Base-by-base conservation (phyloP, 1,140 invertebrate species). In the Leptopilina boulardi region DNA sequence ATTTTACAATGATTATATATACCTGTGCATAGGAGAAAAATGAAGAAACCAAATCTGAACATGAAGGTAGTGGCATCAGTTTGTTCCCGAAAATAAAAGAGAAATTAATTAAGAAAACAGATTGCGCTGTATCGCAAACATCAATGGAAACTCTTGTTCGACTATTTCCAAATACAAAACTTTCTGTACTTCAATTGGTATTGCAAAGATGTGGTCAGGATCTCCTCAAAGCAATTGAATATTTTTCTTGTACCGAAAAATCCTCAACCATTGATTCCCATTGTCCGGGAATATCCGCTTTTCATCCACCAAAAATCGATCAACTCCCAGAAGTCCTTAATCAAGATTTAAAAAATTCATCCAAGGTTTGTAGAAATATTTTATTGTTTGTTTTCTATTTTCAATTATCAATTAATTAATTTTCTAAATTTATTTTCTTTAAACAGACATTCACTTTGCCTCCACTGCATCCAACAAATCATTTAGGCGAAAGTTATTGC, bases 151-250 rank as follows among this genome's bases (percentile, higher is more conserved):
- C 98, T 90, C 89, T 98, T 42, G 92, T 94, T 5, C 94, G 96
- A 66, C 90, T 98, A 5, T 99, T 98, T 88, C 97, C 97, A 0
- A 94, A 95, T 66, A 94, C 95, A 70, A 98, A 98, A 87, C 92
- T 95, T 13, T 94, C 96, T 0, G 97, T 98, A 0, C 88, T 99
- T 47, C 97, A 98, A 84, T 88, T 98, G 73, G 96, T 98, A 10
- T 89, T 98, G 10, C 94, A 96, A 78, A 93, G 96, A 21, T 97
- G 96, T 87, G 96, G 96, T 77, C 94, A 97, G 44, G 96, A 98
- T 85, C 87, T 98, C n/a, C 91, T 97, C 2, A 95, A 96, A 77
- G 94, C 95, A 9, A 95, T 95, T 26, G 94, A 95, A 81, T 94
- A 95, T 77, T 94, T 95, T 74, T 85, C 88, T 6, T 18, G 59